Conservation (phyloP, 2,797 vertebrate species). For the Selene dorsalis region DNA sequence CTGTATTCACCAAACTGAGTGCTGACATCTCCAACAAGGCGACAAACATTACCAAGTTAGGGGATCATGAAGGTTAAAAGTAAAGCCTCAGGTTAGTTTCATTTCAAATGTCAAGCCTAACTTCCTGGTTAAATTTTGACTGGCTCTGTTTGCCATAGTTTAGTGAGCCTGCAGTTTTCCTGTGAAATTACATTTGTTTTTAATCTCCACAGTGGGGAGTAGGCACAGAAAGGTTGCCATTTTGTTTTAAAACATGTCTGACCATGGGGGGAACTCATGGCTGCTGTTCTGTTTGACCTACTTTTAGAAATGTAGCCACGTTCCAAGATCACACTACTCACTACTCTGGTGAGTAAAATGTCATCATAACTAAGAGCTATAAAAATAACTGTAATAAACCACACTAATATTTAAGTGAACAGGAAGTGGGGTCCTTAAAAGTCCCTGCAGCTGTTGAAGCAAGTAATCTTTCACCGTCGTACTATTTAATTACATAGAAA, state of each 20-base stretch:
- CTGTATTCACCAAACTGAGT: not conserved
- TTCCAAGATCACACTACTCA: not conserved
- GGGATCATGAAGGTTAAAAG: conserved; percentile 4
- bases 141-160: not conserved
- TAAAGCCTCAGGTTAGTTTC: not conserved
- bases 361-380: not conserved
- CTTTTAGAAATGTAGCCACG: not conserved
- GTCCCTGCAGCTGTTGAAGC: not conserved
- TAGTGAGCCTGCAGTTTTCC: not conserved
- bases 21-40: not conserved
- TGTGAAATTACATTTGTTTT: not conserved
- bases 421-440: not conserved
- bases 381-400: not conserved
- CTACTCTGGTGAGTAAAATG: not conserved
- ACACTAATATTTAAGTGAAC: not conserved
- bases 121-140: not conserved
- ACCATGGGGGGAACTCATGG: not conserved
- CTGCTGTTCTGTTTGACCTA: not conserved
- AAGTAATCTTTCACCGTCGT: not conserved
- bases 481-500: not conserved
- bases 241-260: not conserved
- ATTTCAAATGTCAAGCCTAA: not conserved
- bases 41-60: not conserved
- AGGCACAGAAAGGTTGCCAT: not conserved
- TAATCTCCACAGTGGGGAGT: not conserved